Base-by-base conservation (phyloP, 2,888 invertebrate genomes). In the Drosophila nr. fundita region DNA sequence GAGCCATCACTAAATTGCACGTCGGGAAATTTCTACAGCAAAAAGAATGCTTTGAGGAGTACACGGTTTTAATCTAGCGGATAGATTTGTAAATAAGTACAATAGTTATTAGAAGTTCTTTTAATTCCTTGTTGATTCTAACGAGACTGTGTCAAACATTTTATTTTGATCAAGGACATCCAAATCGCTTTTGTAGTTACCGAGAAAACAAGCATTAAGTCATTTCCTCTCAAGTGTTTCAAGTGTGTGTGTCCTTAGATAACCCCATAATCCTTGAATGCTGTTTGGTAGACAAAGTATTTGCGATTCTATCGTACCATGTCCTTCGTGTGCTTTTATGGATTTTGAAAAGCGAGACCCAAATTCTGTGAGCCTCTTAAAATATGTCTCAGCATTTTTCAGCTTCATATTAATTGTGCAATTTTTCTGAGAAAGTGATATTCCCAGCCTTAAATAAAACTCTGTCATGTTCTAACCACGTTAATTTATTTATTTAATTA, bases 401-500 rank as follows among this genome's bases (percentile, higher is more conserved):
- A 42, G 21, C 6, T 42, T 18, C n/a, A 40, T 0, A n/a, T 1
- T 18, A n/a, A 40, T 6, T 42, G 42, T 13, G 13, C 3, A 6
- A 13, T 21, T 24, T 45, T 24, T 45, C 15, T 24, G 45, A 45
- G 24, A 24, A 24, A 15, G 4, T 45, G 7, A 8, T 24, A 15
- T 4, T 8, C 2, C 15, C 45, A 24, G 24, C 4, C 45, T 18
- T 4, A 7, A 55, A 29, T n/a, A 29, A 55, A 55, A 55, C n/a
- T 13, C n/a, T 2, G n/a, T 5, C 8, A 0, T 38, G 8, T 29
- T 29, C 55, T 55, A 55, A 55, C 38, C 55, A 38, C 7, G n/a
- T 27, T 27, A 27, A 54, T 54, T 54, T 38, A 54, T 55, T 45
- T 55, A 55, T 55, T 55, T 38, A 38, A 55, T 55, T 55, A 55